phyloP scores from a whole-genome alignment of 2,113 vertebrate genomes.

The Epinephelus cyanopodus region DNA sequence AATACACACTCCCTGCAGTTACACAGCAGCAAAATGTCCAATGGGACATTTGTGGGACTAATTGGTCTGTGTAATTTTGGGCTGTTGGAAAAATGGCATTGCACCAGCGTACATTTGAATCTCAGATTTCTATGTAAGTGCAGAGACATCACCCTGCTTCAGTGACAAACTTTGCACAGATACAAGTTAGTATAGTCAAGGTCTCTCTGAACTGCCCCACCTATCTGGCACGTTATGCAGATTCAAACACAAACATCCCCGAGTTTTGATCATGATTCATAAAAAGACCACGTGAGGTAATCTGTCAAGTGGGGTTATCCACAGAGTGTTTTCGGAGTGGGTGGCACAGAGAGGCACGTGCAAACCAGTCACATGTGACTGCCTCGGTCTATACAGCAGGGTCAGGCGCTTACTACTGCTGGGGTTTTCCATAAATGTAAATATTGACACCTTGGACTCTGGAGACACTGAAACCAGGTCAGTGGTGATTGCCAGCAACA shows the following conservation, averaged over 20 bases:
- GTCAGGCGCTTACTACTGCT: background rate
- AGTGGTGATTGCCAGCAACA: slow-evolving; percentile 45
- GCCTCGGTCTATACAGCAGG: slow-evolving; percentile 14
- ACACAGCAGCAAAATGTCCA: too few relatives aligned
- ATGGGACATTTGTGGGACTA: too few relatives aligned
- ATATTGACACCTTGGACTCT: slow-evolving; percentile 52
- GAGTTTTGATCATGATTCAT: background rate
- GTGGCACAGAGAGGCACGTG: slow-evolving; percentile 37
- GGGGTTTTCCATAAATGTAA: slow-evolving; percentile 36
- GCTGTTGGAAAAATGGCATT: too few relatives aligned
- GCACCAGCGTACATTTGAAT: too few relatives aligned
- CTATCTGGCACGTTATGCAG: background rate
- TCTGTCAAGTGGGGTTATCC: background rate
- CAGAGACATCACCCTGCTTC: too few relatives aligned
- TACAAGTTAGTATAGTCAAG: too few relatives aligned
- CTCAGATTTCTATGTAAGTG: too few relatives aligned
- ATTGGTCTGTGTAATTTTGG: too few relatives aligned
- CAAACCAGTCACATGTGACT: slow-evolving; percentile 52
- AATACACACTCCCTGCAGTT: too few relatives aligned
- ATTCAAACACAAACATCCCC: background rate
- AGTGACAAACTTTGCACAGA: too few relatives aligned
- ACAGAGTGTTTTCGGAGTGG: background rate
- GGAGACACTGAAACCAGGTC: slow-evolving; percentile 44
- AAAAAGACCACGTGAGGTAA: background rate
- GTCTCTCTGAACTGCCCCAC: background rate